Evolutionary conservation across 1,140 invertebrate species (phyloP), one percentile per base, ranked within the genome.

Genomic region (Leptinotarsa texana): DNA sequence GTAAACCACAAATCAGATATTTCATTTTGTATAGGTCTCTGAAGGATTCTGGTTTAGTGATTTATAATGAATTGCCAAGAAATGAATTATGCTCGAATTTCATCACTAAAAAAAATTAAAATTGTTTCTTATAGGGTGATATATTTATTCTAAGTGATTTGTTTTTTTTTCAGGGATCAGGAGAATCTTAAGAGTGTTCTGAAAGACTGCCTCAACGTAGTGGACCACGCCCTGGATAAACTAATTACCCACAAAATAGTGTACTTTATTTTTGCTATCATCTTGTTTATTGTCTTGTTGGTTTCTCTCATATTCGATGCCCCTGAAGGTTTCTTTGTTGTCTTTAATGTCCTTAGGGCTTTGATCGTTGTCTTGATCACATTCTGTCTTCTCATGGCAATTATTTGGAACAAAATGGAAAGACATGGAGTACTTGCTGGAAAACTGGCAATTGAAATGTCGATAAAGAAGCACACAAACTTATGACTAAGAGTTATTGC

Each of bases 371-470:
- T 88, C 18, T 80, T 92, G 63, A 88, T 92, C 73, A 87, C 91
- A 73, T 94, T 94, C 83, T 88, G 88, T 74, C 76, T 93, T 48
- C 89, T 93, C 75, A 94, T 95, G 93, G 91, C 90, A 69, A 88
- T 91, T 18, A 82, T 95, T 78, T 95, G 93, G 93, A 93, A 94
- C 83, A 89, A 87, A 74, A 91, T 94, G 73, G 94, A 95, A 83
- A 88, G 87, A 77, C 93, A 95, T 86, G 92, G 92, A 69, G 86
- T 94, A 5, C 88, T 92, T 82, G 90, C 93, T n/a, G 91, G 91
- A 21, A 88, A 87, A 81, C 85, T 87, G 51, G 87, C 87, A 3
- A 92, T 93, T 89, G 87, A 91, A 81, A 73, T 81, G 21, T 77
- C 74, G 67, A 75, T 85, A 61, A 82, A 78, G 75, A 78, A 65